Evolutionary conservation across 2,797 vertebrate species (phyloP), one percentile per base, ranked within the genome.

Genomic region (Molothrus aeneus): DNA sequence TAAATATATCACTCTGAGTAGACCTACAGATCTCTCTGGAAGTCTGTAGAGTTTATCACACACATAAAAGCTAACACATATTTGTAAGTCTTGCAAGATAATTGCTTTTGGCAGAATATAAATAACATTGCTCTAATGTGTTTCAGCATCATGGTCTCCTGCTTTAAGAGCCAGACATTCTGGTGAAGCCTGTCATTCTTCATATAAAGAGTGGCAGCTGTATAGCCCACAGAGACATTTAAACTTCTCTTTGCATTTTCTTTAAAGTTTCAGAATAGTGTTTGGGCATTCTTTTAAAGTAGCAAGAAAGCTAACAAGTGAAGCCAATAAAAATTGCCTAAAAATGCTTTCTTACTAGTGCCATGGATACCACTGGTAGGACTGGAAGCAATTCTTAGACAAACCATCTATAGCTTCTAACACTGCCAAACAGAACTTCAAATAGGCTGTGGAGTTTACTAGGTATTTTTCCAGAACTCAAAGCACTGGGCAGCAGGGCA

Each of bases 41-140:
- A 92, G 88, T 82, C 94, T 92, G 88, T 50, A 77, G 69, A 95
- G 90, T 95, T 96, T 95, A 97, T 90, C 94, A 93, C 54, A 66
- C 51, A 71, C 88, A 84, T 47, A 93, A 91, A 90, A 93, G 63
- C 61, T 79, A 95, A 90, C 88, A 91, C 69, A 69, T 85, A 88
- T 85, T 93, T 93, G 36, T 88, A 96, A 92, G 86, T 56, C 83
- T 96, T 94, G 88, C 78, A 88, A 64, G 74, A 91, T 95, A 96
- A 96, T 92, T 95, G 82, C 59, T 95, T 95, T 88, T 96, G 93
- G 95, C 96, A 96, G 90, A 95, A 92, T 92, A 96, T 93, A 95
- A 96, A 86, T 95, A 94, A 94, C 78, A 81, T 73, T 86, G 86
- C 71, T 94, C 75, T 94, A 95, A 90, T 70, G 92, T 90, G 90